Evolutionary conservation across 1,140 invertebrate species (phyloP).

Genomic region (Bathynomus jamesi): DNA sequence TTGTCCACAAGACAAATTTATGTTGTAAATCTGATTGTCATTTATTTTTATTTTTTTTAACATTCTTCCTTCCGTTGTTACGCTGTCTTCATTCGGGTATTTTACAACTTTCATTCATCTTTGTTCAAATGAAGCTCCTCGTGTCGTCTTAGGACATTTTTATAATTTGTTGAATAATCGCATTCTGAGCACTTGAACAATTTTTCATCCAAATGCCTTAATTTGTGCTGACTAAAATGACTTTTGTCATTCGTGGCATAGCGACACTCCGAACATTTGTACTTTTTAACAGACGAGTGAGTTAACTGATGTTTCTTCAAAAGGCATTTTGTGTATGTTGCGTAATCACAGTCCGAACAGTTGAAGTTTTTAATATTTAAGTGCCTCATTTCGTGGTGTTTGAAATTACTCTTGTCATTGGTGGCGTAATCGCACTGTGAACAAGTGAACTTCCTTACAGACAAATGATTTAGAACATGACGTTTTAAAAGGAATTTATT

Average conservation of each 20-base stretch:
- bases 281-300: not conserved
- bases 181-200: not conserved
- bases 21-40: too few species aligned
- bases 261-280: not conserved
- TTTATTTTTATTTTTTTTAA: too few species aligned
- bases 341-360: not conserved
- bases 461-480: not conserved
- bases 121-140: not conserved
- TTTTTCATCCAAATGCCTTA: not conserved
- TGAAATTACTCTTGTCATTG: not conserved
- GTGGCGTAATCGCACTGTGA: not conserved
- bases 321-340: not conserved
- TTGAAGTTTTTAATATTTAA: not conserved
- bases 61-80: too few species aligned
- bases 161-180: not conserved
- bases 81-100: too few species aligned
- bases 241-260: not conserved
- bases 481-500: not conserved
- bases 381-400: not conserved
- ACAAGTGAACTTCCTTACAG: not conserved
- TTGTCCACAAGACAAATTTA: too few species aligned
- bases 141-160: not conserved
- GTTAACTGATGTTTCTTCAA: not conserved
- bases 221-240: not conserved
- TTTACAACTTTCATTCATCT: too few species aligned